Conservation (phyloP, 2,113 vertebrate genomes). For the Hiodon tergisus region DNA sequence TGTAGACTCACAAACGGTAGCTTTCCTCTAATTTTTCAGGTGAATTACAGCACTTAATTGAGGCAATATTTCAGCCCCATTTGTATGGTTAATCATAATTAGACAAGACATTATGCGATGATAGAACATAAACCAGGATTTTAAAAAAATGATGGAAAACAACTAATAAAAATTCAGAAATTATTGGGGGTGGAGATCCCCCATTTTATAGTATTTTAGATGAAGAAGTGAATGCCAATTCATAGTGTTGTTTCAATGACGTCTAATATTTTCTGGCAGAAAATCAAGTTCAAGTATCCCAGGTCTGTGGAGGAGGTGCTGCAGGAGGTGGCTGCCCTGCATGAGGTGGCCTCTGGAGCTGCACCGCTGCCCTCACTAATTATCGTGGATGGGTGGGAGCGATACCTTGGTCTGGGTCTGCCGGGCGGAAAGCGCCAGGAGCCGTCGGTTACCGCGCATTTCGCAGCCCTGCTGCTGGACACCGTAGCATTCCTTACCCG, state of each 20-base stretch:
- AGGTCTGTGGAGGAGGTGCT: conserved; percentile 55
- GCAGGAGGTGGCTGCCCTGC: conserved; percentile 57
- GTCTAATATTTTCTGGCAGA: conserved; percentile 40
- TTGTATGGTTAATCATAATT: too few relatives aligned
- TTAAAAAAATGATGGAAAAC: too few relatives aligned
- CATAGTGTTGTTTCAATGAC: background rate
- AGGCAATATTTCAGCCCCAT: too few relatives aligned
- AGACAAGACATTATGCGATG: too few relatives aligned
- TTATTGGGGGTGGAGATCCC: too few relatives aligned
- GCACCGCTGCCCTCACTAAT: conserved; percentile 49
- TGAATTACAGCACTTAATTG: too few relatives aligned
- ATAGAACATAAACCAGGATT: too few relatives aligned
- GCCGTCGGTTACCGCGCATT: conserved; percentile 44
- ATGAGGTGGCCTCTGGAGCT: conserved; percentile 41
- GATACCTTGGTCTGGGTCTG: conserved; percentile 35
- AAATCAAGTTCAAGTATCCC: conserved; percentile 63
- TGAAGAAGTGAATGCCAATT: background rate
- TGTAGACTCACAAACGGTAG: too few relatives aligned
- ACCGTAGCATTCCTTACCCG: conserved; percentile 53
- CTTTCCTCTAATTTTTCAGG: too few relatives aligned
- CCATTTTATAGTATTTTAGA: too few relatives aligned
- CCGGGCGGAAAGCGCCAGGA: conserved; percentile 31
- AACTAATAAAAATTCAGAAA: too few relatives aligned
- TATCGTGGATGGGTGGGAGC: conserved; percentile 58
- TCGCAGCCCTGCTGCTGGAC: conserved; percentile 58